phyloP scores from a whole-genome alignment of 2,113 vertebrate genomes.

The Lepus americanus region DNA sequence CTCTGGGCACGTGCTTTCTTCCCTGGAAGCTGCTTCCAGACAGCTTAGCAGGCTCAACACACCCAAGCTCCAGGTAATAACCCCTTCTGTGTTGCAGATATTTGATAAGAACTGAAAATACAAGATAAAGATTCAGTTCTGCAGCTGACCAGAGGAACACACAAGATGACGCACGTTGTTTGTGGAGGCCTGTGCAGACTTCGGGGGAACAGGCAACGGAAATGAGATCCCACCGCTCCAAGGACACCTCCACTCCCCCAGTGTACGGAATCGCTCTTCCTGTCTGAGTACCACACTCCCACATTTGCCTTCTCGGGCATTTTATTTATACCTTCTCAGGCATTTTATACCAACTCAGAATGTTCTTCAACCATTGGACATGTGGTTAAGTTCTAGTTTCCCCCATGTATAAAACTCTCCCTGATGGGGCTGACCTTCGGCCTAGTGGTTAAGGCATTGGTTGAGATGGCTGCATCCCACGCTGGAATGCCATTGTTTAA shows the following conservation, averaged over 20 bases:
- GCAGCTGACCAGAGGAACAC: neutral
- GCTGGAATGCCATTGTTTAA: no score
- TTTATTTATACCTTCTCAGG: neutral
- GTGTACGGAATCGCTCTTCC: neutral
- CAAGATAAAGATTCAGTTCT: slow-evolving; percentile 60
- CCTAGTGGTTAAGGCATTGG: no score
- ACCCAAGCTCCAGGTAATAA: neutral
- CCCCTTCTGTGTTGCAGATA: neutral
- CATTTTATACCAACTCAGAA: neutral
- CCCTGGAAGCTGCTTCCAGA: neutral
- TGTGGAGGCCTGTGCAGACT: neutral
- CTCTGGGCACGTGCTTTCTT: neutral
- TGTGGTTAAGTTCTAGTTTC: neutral
- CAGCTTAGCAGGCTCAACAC: slow-evolving; percentile 10
- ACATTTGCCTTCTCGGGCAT: neutral
- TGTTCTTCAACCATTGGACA: neutral
- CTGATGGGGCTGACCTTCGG: no score
- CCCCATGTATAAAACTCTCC: neutral
- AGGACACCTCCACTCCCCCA: neutral
- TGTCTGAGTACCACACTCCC: neutral
- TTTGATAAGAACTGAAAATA: slow-evolving; percentile 63
- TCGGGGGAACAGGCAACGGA: neutral
- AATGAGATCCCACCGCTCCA: neutral
- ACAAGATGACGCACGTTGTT: neutral
- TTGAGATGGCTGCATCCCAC: no score